Evolutionary conservation across 1,140 invertebrate species (phyloP).

Genomic region (Sycophila sp.): DNA sequence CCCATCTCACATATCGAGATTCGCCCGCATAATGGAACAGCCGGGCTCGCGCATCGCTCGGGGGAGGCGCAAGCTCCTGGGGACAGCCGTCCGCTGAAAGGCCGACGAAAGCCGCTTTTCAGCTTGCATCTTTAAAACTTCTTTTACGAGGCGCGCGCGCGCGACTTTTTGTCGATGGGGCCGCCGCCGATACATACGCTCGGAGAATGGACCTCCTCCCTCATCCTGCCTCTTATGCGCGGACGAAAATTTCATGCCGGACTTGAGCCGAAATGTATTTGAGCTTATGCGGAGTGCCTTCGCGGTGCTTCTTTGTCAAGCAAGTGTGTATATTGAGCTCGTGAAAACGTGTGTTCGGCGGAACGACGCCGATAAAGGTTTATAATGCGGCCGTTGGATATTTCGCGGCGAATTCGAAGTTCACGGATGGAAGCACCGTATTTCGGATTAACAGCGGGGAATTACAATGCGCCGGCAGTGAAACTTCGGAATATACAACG

Average conservation of each 20-base stretch:
- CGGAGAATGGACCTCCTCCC: no score
- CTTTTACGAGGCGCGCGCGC: neutral
- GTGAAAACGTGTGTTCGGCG: no score
- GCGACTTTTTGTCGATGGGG: neutral
- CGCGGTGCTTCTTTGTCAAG: no score
- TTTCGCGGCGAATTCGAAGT: no score
- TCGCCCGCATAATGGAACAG: neutral
- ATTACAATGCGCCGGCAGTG: no score
- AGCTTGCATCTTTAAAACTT: neutral
- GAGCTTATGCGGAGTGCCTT: no score
- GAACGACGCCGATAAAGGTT: no score
- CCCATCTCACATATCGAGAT: neutral
- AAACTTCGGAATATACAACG: no score
- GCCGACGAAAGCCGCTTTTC: neutral
- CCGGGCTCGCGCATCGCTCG: neutral
- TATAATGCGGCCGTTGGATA: no score
- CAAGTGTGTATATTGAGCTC: no score
- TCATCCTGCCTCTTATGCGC: neutral
- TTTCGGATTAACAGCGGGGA: no score
- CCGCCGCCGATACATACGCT: neutral
- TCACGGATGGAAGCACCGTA: no score
- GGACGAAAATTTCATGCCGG: neutral
- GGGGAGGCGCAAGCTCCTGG: neutral
- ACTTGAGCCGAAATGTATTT: neutral
- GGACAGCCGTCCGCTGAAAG: neutral